Percentiles rank a stretch among this genome's conserved stretches.
These are phyloP conservation scores for Montipora foliosa DNA, from an alignment of 64 coral and sea anemone species.

Conservation along the genomic window DNA sequence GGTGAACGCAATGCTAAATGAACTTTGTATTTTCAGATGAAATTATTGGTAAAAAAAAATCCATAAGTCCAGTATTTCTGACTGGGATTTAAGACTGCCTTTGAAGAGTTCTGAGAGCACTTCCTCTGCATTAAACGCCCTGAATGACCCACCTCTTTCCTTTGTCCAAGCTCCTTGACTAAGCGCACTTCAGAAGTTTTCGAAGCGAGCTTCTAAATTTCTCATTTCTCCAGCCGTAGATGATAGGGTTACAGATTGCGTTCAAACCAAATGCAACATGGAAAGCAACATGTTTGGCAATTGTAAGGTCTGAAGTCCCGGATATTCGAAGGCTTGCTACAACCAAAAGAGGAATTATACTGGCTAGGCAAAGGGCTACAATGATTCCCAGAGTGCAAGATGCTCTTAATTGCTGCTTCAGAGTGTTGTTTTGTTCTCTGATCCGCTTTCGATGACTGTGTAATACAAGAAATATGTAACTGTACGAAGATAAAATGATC, in stretches of 20 bases:
- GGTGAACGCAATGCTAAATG: too few relatives aligned
- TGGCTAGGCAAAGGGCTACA: background rate
- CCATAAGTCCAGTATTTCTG: too few relatives aligned
- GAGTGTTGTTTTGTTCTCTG: background rate
- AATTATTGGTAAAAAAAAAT: too few relatives aligned
- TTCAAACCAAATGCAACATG: background rate
- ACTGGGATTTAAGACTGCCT: too few relatives aligned
- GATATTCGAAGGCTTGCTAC: background rate
- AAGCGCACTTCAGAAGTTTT: background rate
- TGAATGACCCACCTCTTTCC: too few relatives aligned
- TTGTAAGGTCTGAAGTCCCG: background rate
- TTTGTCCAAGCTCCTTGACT: too few relatives aligned
- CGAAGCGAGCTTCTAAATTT: slow-evolving; percentile 16
- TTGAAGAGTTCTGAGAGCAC: too few relatives aligned
- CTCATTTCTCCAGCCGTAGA: slow-evolving; percentile 26
- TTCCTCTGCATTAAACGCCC: too few relatives aligned
- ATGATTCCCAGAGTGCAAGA: slow-evolving; percentile 5
- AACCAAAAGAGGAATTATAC: slow-evolving; percentile 13
- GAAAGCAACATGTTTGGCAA: background rate
- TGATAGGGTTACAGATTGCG: slow-evolving; percentile 1
- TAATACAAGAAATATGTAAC: background rate
- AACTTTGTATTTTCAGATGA: too few relatives aligned
- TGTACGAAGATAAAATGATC: background rate
- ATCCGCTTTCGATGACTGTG: background rate
- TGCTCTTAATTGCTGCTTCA: background rate